These are phyloP conservation scores for Aleiodes leptofemur DNA, from an alignment of 2,888 invertebrate genomes.

Conservation along the genomic window DNA sequence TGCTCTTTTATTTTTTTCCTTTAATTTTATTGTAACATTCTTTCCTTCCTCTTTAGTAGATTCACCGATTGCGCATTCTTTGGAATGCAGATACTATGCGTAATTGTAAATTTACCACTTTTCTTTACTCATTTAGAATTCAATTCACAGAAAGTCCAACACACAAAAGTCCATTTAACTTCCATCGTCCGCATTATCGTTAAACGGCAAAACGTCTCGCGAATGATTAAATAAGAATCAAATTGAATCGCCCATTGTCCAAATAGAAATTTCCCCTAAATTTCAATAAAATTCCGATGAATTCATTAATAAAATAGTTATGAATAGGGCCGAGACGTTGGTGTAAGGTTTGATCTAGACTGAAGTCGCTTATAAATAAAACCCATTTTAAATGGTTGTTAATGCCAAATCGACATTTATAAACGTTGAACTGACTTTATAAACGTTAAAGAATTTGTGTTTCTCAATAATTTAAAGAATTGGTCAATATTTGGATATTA, in stretches of 20 bases:
- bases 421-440: no score
- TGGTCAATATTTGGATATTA: no score
- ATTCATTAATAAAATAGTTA: conserved; percentile 10
- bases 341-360: no score
- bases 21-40: background rate
- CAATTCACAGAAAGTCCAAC: background rate
- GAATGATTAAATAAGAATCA: conserved; percentile 36
- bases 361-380: no score
- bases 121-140: conserved; percentile 22
- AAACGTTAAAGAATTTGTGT: no score
- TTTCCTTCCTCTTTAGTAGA: background rate
- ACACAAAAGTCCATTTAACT: background rate
- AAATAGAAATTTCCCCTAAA: background rate
- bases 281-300: conserved; percentile 5
- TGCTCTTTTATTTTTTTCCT: background rate
- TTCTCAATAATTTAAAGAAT: no score
- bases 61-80: conserved; percentile 21
- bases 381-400: no score
- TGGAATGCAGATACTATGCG: conserved; percentile 6
- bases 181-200: conserved; percentile 23
- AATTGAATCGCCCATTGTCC: conserved; percentile 18
- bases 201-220: conserved; percentile 34
- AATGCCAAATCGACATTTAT: no score
- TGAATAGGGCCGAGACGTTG: no score
- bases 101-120: conserved; percentile 10